Evolutionary conservation across 2,888 invertebrate genomes (phyloP).

Genomic region (Trissonchulus sp.): DNA sequence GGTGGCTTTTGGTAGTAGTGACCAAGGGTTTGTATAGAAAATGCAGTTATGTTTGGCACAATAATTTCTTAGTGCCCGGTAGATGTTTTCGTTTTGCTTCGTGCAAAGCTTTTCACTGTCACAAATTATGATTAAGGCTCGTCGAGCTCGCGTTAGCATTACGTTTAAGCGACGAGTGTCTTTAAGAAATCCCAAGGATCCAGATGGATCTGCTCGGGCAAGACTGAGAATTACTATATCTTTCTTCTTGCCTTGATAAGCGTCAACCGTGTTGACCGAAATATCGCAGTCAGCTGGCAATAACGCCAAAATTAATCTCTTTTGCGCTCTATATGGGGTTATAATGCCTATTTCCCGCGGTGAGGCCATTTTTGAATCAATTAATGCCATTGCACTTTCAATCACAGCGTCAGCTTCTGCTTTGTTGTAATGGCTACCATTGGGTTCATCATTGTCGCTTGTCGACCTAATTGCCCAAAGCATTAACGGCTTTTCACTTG

Average conservation of each 20-base stretch:
- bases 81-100: constrained; percentile 9
- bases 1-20: too few species aligned
- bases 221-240: constrained; percentile 6
- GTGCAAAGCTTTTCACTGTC: neutral
- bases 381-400: neutral
- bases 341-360: too few species aligned
- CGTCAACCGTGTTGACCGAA: constrained; percentile 1
- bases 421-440: neutral
- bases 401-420: constrained; percentile 2
- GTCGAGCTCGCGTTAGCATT: constrained; percentile 2
- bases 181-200: neutral
- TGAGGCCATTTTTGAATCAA: too few species aligned
- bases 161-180: constrained; percentile 6
- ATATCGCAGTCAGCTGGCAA: neutral
- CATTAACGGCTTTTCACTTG: constrained; percentile 3
- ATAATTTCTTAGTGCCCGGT: neutral
- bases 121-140: neutral
- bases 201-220: neutral
- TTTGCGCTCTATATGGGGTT: constrained; percentile 3
- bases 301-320: neutral
- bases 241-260: constrained; percentile 1
- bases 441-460: neutral
- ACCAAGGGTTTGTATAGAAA: neutral
- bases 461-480: neutral
- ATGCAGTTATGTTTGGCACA: neutral